Conservation (phyloP, 2,797 vertebrate species). For the Chelmon rostratus region DNA sequence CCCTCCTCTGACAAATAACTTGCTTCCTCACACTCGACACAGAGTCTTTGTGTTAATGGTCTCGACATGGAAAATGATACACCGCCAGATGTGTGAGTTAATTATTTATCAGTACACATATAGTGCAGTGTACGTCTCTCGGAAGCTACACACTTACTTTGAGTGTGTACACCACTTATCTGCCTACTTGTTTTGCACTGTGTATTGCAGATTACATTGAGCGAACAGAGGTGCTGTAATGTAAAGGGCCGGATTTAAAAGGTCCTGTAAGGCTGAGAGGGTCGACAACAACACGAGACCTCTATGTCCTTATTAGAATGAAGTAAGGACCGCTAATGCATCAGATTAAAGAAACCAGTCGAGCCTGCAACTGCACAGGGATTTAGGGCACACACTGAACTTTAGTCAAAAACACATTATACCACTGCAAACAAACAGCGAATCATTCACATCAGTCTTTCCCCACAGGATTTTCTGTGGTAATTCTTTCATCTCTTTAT, state of each 20-base stretch:
- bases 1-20: conserved; percentile 21
- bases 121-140: conserved; percentile 17
- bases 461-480: conserved; percentile 41
- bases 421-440: conserved; percentile 46
- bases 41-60: conserved; percentile 33
- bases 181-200: conserved; percentile 31
- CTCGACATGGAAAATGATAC: conserved; percentile 49
- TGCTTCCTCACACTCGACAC: conserved; percentile 40
- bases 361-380: conserved; percentile 53
- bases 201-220: conserved; percentile 31
- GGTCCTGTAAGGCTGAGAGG: conserved; percentile 37
- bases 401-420: conserved; percentile 54
- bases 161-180: conserved; percentile 16
- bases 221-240: conserved; percentile 41
- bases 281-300: conserved; percentile 60
- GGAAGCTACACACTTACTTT: not conserved
- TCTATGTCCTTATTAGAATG: conserved; percentile 63
- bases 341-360: conserved; percentile 65
- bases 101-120: conserved; percentile 66
- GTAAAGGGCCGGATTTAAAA: conserved; percentile 49
- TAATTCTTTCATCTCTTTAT: conserved; percentile 66
- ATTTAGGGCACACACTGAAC: conserved; percentile 58
- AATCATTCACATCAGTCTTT: conserved; percentile 33
- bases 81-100: conserved; percentile 58
- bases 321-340: conserved; percentile 63